Base-by-base conservation (phyloP, 1,140 invertebrate species). In the Nixonia krombeini region DNA sequence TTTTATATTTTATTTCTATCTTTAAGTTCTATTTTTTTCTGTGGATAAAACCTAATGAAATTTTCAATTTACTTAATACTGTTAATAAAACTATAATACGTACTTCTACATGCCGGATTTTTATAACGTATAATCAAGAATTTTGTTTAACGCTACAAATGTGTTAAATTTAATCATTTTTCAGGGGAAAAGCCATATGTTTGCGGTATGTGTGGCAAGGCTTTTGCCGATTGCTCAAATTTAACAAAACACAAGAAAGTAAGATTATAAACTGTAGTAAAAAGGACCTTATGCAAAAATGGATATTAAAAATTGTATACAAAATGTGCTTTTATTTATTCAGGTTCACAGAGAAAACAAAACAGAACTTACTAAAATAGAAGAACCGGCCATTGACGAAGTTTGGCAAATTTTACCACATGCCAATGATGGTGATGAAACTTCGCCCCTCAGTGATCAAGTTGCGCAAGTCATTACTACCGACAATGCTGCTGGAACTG, bases 161-260 rank as follows among this genome's bases (percentile, higher is more conserved):
- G n/a, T n/a, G n/a, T n/a, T n/a, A n/a, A n/a, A n/a, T n/a, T n/a
- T n/a, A n/a, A 21, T 21, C 21, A 21, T 37, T 66, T 74, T 65
- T 8, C 61, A 90, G 90, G 90, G 26, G 93, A 94, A 76, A 93
- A 93, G 71, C 93, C 92, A 2, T 93, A 93, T 74, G 87, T 87
- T 35, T 94, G 93, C 77, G 86, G 88, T 9, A 73, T 90, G n/a
- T 94, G 93, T 76, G 86, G 87, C 1, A 93, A 93, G 82, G 87
- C 89, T 15, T 95, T 95, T 77, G 87, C 89, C 0, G 90, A 91
- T 72, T 88, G 87, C 59, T 90, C 89, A 6, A 91, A 91, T 81
- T 76, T 90, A 18, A 87, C 86, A 0, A 91, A 91, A 79, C 90
- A 91, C 75, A 88, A 87, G 78, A 90, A 88, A 72, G 87, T 89